Conservation (phyloP, 1,140 invertebrate species). For the Ceratitis capitata region DNA sequence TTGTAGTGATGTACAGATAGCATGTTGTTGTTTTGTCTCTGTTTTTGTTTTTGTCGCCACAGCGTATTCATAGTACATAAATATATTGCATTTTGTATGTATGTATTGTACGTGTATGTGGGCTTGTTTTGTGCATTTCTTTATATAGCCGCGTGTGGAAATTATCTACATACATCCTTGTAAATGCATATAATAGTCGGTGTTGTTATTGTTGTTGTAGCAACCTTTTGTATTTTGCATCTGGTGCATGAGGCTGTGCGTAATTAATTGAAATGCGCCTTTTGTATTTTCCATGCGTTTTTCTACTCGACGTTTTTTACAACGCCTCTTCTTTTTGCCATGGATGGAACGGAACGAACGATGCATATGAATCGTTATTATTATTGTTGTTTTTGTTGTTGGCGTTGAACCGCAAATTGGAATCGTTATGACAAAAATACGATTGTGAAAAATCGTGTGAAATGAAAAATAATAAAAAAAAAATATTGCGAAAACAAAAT, state of each 20-base stretch:
- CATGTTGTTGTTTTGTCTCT: no score
- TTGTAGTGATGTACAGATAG: no score
- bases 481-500: background rate
- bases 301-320: background rate
- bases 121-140: background rate
- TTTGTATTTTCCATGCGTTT: background rate
- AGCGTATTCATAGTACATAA: background rate
- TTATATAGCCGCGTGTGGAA: background rate
- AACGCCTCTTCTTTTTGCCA: background rate
- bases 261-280: slow-evolving; percentile 30
- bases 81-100: background rate
- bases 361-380: background rate
- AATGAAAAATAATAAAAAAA: background rate
- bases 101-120: background rate
- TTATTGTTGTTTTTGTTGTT: no score
- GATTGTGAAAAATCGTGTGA: background rate
- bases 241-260: slow-evolving; percentile 28
- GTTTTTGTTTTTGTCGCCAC: no score
- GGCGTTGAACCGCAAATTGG: slow-evolving; percentile 18
- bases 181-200: background rate
- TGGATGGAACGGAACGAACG: background rate
- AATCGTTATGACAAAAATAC: slow-evolving; percentile 1
- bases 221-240: background rate
- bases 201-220: background rate
- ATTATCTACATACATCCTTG: background rate